phyloP scores from a whole-genome alignment of 2,797 vertebrate species.

The Sebastes diaconus region DNA sequence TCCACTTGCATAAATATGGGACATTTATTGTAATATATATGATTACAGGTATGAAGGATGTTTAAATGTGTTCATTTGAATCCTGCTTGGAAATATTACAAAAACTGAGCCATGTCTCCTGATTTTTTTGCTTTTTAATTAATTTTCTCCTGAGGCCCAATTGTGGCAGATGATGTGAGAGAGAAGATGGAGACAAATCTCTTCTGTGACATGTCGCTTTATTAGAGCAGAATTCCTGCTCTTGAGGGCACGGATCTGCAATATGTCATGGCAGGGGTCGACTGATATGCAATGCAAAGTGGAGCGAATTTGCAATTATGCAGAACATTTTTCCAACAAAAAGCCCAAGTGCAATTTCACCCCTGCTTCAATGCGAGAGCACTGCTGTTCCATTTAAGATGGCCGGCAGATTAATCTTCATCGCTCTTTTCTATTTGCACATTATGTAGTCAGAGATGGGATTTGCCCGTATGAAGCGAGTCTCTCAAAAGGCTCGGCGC shows the following conservation, averaged over 20 bases:
- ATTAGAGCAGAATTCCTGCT: conserved; percentile 28
- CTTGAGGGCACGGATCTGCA: conserved; percentile 18
- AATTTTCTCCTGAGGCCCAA: background rate
- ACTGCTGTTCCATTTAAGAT: conserved; percentile 43
- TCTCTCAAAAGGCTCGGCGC: conserved; percentile 56
- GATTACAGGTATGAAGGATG: too few relatives aligned
- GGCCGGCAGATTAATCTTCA: conserved; percentile 54
- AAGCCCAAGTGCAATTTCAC: conserved; percentile 30
- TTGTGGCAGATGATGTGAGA: conserved; percentile 4
- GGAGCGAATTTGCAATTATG: conserved; percentile 48
- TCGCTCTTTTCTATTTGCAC: conserved; percentile 59
- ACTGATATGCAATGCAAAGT: conserved; percentile 35
- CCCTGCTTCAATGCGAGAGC: conserved; percentile 15
- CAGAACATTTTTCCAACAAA: conserved; percentile 19
- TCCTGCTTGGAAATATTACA: background rate
- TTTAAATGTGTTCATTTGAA: accelerated
- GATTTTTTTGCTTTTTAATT: background rate
- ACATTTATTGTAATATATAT: too few relatives aligned
- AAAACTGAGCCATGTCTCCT: background rate
- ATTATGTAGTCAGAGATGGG: conserved; percentile 54
- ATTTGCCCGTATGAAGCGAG: conserved; percentile 62
- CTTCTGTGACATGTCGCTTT: conserved; percentile 18
- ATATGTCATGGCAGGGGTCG: conserved; percentile 8
- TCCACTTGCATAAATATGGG: too few relatives aligned
- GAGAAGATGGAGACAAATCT: conserved; percentile 1